phyloP scores from a whole-genome alignment of 2,888 invertebrate species.

The Ecliptopera silaceata region DNA sequence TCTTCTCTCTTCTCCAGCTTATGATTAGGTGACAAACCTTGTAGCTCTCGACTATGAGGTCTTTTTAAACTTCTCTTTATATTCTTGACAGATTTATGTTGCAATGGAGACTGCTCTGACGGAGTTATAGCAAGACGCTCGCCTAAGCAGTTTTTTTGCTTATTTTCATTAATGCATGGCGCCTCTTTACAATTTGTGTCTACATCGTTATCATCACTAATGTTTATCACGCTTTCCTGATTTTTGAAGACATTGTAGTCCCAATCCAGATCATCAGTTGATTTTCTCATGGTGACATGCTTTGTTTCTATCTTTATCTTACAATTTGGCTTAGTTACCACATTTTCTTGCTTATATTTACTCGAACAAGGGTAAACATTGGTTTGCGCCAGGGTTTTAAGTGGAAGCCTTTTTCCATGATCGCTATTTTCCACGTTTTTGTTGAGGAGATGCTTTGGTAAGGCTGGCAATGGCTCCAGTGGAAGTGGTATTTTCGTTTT shows the following conservation, averaged over 20 bases:
- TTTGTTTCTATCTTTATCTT: constrained; percentile 44
- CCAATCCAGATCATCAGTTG: constrained; percentile 51
- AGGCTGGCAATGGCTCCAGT: constrained; percentile 53
- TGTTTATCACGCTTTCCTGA: constrained; percentile 40
- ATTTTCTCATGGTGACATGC: constrained; percentile 53
- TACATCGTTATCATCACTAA: constrained; percentile 47
- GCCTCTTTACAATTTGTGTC: constrained; percentile 20
- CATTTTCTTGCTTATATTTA: constrained; percentile 3
- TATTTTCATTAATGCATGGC: constrained; percentile 26
- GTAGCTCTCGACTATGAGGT: constrained; percentile 68
- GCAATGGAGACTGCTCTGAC: constrained; percentile 43
- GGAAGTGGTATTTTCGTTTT: constrained; percentile 64
- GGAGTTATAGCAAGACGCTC: constrained; percentile 47
- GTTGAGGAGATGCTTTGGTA: constrained; percentile 53
- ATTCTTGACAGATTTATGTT: constrained; percentile 57
- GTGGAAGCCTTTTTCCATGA: constrained; percentile 38
- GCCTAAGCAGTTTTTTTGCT: constrained; percentile 35
- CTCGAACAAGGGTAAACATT: constrained; percentile 22
- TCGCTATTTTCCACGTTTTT: constrained; percentile 30
- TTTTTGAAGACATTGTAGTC: constrained; percentile 54
- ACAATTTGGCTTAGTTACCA: not conserved
- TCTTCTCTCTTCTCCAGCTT: constrained; percentile 42
- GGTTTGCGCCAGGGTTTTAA: constrained; percentile 48
- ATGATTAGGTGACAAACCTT: constrained; percentile 53
- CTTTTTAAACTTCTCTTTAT: constrained; percentile 69